Conservation (phyloP, 2,888 invertebrate genomes). For the Steinernema hermaphroditum region DNA sequence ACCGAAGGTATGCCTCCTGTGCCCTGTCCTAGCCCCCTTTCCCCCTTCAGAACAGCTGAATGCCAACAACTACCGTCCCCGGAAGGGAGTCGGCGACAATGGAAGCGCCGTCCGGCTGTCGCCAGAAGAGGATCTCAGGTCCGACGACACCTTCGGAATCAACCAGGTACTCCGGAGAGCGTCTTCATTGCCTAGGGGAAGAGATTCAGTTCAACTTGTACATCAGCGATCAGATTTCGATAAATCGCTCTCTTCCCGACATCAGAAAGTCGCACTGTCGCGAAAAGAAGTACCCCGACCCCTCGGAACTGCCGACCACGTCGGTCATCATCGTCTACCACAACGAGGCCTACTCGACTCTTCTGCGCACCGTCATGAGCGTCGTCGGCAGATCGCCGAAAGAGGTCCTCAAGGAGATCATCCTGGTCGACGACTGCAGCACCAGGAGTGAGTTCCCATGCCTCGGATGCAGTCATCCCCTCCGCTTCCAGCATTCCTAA, state of each 20-base stretch:
- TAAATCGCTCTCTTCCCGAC: conserved; percentile 63
- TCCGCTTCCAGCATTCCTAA: conserved; percentile 51
- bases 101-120: conserved; percentile 89
- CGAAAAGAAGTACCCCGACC: conserved; percentile 68
- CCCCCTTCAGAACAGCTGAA: conserved; percentile 60
- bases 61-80: conserved; percentile 62
- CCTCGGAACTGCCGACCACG: conserved; percentile 77
- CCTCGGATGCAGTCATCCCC: background rate
- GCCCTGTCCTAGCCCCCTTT: background rate
- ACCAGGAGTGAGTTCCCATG: conserved; percentile 70
- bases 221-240: conserved; percentile 82
- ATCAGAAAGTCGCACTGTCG: conserved; percentile 77
- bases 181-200: conserved; percentile 22
- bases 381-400: conserved; percentile 91
- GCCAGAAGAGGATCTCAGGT: conserved; percentile 80
- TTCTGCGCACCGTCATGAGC: conserved; percentile 92
- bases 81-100: conserved; percentile 78
- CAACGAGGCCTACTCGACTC: conserved; percentile 97
- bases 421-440: conserved; percentile 95
- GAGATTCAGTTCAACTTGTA: conserved; percentile 83
- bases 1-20: conserved; percentile 50
- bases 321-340: conserved; percentile 95
- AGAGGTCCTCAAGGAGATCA: conserved; percentile 85
- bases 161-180: conserved; percentile 73
- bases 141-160: conserved; percentile 92